Evolutionary conservation across 2,888 invertebrate genomes (phyloP), one percentile per base, ranked within the genome.

Genomic region (Leptogaster cylindrica): DNA sequence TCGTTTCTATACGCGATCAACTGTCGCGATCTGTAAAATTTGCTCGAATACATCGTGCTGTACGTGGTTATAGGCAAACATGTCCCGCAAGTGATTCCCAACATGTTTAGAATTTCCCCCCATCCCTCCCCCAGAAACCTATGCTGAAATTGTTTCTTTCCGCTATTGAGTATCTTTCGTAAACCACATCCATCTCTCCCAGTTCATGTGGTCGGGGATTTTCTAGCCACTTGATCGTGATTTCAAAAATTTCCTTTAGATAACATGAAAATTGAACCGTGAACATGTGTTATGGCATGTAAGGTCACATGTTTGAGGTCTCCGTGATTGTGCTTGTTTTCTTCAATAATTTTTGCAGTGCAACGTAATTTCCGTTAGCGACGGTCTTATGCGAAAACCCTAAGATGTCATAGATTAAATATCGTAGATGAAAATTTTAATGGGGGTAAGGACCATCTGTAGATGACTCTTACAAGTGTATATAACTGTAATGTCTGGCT

Each of bases 241-340:
- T 68, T 67, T 64, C 44, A 64, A 52, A 44, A 64, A 67, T 46
- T 55, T 46, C 52, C 63, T 46, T 41, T 51, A 67, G 67, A 67
- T 67, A 52, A 58, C 52, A 68, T 65, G 65, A 68, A 68, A 65
- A 65, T 58, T 68, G 68, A 68, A 68, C 61, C 61, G 61, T 68
- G 68, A 68, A 68, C 68, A 68, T 63, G 55, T 68, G 68, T 68
- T 68, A 66, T 68, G 61, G 65, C 68, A 68, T 68, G 66, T 68
- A 66, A 68, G 68, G 68, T 68, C 68, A 61, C 65, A 66, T 68
- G 61, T 51, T 33, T 65, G 33, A 66, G 66, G 51, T 68, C 65
- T 66, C 63, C 67, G 50, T 67, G 63, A 52, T 67, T 61, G 61
- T 61, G 41, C 27, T n/a, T 44, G 20, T 52, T 52, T 41, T 31